Base-by-base conservation (phyloP, 2,888 invertebrate species). In the Ashinkailepas kermadecensis region DNA sequence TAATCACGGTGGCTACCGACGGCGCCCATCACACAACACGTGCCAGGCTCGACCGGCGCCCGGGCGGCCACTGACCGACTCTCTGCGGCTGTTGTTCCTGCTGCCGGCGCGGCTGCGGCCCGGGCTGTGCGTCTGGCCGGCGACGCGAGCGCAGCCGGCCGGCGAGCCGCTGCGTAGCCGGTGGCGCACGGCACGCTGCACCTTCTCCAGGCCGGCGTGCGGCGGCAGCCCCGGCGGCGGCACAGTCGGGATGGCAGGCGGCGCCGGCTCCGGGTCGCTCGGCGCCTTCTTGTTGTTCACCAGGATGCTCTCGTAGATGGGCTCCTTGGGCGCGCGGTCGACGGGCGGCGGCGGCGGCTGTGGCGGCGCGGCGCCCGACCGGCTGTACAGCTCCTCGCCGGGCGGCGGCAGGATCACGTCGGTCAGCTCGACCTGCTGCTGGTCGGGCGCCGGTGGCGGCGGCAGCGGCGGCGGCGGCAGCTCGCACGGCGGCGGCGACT, bases 281-380 rank as follows among this genome's bases (percentile, higher is more conserved):
- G 81, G 64, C n/a, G 59, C 70, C 57, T 23, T 39, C 58, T 57
- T 57, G 78, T 83, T 59, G 54, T 83, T 83, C n/a, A 82, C 83
- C 15, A 83, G 84, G 65, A 95, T 93, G 0, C 94, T 92, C 86
- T 95, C 95, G 87, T 95, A 95, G 84, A 95, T 95, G 0, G 95
- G 95, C 83, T 88, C 88, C 39, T 74, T 74, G 74, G 74, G 74
- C 10, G 56, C 56, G 56, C 18, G 74, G 21, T 74, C 74, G 54
- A 56, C 54, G 9, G 74, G 74, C 59, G 59, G 12, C 59, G 59
- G 59, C 74, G 74, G 74, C 39, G 21, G 74, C 21, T 56, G 74
- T 7, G 59, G 1, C 59, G 59, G 59, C 70, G 15, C 70, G 70
- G 15, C 70, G 39, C 39, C 23, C 15, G 54, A 21, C 82, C 80